A percentile compares a stretch with the other conserved stretches of the same genome.
These are phyloP conservation scores for Mnemiopsis leidyi DNA, from an alignment of 37 sponge, comb jelly and placozoan species.

Conservation along the genomic window DNA sequence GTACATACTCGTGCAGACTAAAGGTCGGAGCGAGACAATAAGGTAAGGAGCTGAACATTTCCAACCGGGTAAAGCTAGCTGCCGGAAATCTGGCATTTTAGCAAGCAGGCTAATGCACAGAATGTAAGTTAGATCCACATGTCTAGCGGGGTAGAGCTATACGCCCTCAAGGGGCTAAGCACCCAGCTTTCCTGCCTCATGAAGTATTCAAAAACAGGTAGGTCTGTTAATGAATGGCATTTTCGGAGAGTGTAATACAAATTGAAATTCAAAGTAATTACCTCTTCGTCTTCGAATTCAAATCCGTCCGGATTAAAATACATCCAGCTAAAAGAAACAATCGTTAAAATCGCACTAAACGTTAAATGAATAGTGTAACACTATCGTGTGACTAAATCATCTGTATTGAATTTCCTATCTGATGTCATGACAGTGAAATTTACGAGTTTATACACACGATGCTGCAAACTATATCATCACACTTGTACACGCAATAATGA, in stretches of 20 bases:
- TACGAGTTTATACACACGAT: not conserved
- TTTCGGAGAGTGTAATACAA: not conserved
- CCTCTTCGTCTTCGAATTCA: constrained; percentile 32
- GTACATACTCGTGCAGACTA: too few relatives aligned
- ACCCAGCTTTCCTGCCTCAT: not conserved
- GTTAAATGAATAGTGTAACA: not conserved
- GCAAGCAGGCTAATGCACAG: too few relatives aligned
- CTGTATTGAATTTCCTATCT: not conserved
- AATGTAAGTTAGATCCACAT: too few relatives aligned
- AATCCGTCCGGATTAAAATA: constrained; percentile 58
- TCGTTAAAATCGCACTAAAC: not conserved
- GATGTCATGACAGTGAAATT: not conserved
- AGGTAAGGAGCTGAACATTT: too few relatives aligned
- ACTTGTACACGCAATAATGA: not conserved
- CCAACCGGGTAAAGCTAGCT: too few relatives aligned
- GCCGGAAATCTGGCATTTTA: too few relatives aligned
- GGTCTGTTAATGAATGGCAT: not conserved
- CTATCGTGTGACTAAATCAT: not conserved
- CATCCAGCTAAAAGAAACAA: constrained; percentile 5
- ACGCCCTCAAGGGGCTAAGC: not conserved
- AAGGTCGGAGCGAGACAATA: too few relatives aligned
- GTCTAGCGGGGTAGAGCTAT: not conserved
- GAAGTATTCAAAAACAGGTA: not conserved
- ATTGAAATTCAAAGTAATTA: not conserved
- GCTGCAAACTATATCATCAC: too few relatives aligned